Percentiles rank a stretch among this genome's conserved stretches.
These are phyloP conservation scores for Neotoma lepida DNA, from an alignment of 2,113 vertebrate genomes.

Conservation along the genomic window DNA sequence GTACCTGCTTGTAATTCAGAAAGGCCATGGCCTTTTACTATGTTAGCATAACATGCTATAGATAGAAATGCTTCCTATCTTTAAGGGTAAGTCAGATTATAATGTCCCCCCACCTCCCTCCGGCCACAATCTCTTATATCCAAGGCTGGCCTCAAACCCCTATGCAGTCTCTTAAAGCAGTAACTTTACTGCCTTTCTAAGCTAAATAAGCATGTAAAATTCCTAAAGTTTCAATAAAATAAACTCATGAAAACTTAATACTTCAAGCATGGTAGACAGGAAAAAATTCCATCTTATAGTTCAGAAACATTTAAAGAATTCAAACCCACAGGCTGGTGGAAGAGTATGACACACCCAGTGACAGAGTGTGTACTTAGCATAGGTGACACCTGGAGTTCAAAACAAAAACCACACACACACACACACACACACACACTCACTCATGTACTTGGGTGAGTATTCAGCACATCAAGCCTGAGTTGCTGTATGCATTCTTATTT, in stretches of 20 bases:
- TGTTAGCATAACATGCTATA: neutral
- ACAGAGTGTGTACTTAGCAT: neutral
- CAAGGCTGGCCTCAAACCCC: neutral
- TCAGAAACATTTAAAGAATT: constrained; percentile 31
- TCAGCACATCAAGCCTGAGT: constrained; percentile 6
- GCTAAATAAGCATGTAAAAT: constrained; percentile 16
- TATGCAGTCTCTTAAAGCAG: neutral
- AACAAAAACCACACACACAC: neutral
- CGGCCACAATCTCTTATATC: neutral
- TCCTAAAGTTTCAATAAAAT: neutral
- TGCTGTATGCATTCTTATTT: constrained; percentile 27
- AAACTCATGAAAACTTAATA: neutral
- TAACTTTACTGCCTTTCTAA: neutral
- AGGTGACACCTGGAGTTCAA: neutral
- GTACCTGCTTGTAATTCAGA: neutral
- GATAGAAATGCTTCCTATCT: neutral
- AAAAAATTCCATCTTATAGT: constrained; percentile 2
- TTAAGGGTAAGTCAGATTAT: neutral
- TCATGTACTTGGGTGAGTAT: neutral
- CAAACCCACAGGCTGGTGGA: neutral
- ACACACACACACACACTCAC: neutral
- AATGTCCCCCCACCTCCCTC: neutral
- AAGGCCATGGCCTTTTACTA: neutral
- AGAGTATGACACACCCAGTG: neutral
- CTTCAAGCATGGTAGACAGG: neutral